These are phyloP conservation scores for Lepidocyrtinus sp. DNA, from an alignment of 2,888 invertebrate species.

Conservation along the genomic window DNA sequence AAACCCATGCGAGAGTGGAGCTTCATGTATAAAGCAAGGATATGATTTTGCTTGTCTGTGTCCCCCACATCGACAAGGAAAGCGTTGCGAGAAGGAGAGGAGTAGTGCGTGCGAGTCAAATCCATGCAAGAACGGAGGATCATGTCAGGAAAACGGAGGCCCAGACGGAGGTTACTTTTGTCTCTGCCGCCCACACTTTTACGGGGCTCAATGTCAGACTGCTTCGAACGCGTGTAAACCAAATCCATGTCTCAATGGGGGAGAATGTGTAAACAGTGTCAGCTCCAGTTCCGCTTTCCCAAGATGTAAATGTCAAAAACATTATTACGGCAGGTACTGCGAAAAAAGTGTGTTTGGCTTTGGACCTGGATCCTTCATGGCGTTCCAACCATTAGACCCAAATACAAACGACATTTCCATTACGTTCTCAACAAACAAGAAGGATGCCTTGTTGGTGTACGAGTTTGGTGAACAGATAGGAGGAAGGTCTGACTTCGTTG, in stretches of 20 bases:
- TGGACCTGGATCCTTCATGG: slow-evolving; percentile 89
- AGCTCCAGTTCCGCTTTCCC: slow-evolving; percentile 88
- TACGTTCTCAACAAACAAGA: slow-evolving; percentile 90
- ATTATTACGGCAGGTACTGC: slow-evolving; percentile 89
- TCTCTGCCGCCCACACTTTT: slow-evolving; percentile 90
- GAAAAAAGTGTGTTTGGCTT: slow-evolving; percentile 93
- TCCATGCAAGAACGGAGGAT: slow-evolving; percentile 93
- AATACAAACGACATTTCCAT: slow-evolving; percentile 93
- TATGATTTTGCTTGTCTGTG: slow-evolving; percentile 89
- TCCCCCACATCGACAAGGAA: slow-evolving; percentile 84
- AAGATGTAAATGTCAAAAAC: slow-evolving; percentile 86
- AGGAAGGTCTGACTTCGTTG: slow-evolving; percentile 92
- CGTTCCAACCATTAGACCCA: slow-evolving; percentile 87
- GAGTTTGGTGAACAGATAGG: slow-evolving; percentile 91
- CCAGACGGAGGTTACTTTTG: slow-evolving; percentile 93
- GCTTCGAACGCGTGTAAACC: slow-evolving; percentile 89
- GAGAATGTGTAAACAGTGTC: slow-evolving; percentile 80
- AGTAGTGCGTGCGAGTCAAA: slow-evolving; percentile 88
- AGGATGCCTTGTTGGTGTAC: slow-evolving; percentile 89
- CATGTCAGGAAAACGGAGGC: slow-evolving; percentile 89
- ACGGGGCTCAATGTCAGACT: slow-evolving; percentile 92
- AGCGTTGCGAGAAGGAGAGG: slow-evolving; percentile 86
- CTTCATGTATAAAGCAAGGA: slow-evolving; percentile 87
- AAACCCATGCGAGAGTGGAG: slow-evolving; percentile 88
- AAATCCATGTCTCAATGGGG: slow-evolving; percentile 88